Percentiles rank a stretch among this genome's conserved stretches.
Conservation (phyloP, 2,888 invertebrate species). For the Apoderus coryli region DNA sequence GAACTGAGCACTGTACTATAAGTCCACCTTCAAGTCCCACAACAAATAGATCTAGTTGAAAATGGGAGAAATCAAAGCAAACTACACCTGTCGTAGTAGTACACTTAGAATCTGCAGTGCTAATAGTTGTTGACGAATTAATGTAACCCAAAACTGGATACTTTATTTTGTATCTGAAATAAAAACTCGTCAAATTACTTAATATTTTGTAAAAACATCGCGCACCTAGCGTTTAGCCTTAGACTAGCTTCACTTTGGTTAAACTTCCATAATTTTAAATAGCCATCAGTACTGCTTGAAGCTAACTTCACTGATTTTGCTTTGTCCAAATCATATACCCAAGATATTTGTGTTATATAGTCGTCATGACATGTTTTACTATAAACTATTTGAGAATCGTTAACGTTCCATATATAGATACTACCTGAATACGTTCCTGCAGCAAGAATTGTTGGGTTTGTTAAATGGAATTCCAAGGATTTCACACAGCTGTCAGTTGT, state of each 20-base stretch:
- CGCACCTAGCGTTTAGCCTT: conserved; percentile 15
- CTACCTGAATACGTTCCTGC: conserved; percentile 32
- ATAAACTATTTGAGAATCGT: conserved; percentile 24
- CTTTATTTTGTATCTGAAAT: conserved; percentile 27
- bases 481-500: conserved; percentile 32
- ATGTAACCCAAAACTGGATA: conserved; percentile 22
- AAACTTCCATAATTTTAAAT: conserved; percentile 28
- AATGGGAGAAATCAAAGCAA: conserved; percentile 31
- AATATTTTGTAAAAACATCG: not conserved
- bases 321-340: conserved; percentile 26
- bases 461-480: conserved; percentile 34
- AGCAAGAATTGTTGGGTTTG: conserved; percentile 34
- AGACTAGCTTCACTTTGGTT: conserved; percentile 13
- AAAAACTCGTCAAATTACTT: too few relatives aligned
- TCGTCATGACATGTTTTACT: conserved; percentile 26
- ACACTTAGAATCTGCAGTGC: conserved; percentile 12
- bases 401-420: conserved; percentile 27
- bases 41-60: conserved; percentile 28
- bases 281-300: conserved; percentile 27
- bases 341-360: conserved; percentile 26
- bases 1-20: conserved; percentile 29
- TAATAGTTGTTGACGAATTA: conserved; percentile 7
- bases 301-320: conserved; percentile 23
- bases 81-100: conserved; percentile 26
- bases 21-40: conserved; percentile 33